Percentiles rank a stretch among this genome's conserved stretches.
Evolutionary conservation across 1,140 invertebrate species (phyloP).

Genomic region (Pseudomyrmex dendroicus): DNA sequence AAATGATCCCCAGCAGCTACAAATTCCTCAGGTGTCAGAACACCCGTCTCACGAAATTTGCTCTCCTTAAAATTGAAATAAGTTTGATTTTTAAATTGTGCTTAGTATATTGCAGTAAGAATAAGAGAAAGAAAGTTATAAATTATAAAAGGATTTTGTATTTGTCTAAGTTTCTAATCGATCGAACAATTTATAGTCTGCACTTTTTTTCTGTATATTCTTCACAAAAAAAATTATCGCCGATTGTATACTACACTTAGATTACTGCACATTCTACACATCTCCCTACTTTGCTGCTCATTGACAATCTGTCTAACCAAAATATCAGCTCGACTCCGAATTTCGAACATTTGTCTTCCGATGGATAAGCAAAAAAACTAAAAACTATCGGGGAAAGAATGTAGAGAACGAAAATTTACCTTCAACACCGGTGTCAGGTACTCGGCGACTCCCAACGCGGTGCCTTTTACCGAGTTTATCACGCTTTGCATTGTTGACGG

Average conservation of each 20-base stretch:
- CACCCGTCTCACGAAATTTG: slow-evolving; percentile 99
- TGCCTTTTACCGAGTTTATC: slow-evolving; percentile 97
- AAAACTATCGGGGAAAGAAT: neutral
- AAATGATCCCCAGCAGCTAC: slow-evolving; percentile 98
- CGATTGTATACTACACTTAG: neutral
- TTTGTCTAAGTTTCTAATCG: too few species aligned
- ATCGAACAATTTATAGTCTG: neutral
- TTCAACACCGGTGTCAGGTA: slow-evolving; percentile 98
- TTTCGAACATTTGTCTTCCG: slow-evolving; percentile 5
- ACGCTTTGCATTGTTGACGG: slow-evolving; percentile 94
- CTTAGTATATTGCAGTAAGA: neutral
- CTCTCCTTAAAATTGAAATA: slow-evolving; percentile 90
- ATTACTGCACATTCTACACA: neutral
- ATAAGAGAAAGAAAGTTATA: neutral
- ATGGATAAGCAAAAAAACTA: neutral
- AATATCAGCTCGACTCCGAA: neutral
- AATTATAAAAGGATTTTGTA: neutral
- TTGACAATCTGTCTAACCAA: neutral
- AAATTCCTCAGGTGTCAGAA: slow-evolving; percentile 98
- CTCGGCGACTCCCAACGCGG: slow-evolving; percentile 97
- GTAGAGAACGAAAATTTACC: slow-evolving; percentile 85
- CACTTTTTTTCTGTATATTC: neutral
- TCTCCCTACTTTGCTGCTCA: neutral
- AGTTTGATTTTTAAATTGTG: neutral
- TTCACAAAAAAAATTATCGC: neutral